Evolutionary conservation across 1,140 invertebrate species (phyloP).

Genomic region (Xylocopa sonorina): DNA sequence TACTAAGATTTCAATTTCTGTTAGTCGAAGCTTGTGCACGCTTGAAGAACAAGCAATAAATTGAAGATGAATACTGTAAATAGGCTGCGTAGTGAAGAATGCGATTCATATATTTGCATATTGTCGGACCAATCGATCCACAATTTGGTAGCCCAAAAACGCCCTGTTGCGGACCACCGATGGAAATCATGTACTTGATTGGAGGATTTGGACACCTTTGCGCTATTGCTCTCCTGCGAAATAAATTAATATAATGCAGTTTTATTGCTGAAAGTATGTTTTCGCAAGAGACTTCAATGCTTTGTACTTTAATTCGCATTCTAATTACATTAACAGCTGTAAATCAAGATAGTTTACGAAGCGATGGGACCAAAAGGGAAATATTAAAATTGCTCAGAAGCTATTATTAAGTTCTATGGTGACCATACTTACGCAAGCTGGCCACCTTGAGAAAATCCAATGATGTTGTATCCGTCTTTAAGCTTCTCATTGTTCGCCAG

Average conservation of each 20-base stretch:
- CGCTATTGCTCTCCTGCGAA: slow-evolving; percentile 92
- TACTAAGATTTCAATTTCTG: too few species aligned
- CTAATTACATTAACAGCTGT: background rate
- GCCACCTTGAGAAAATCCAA: slow-evolving; percentile 98
- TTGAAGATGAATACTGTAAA: slow-evolving; percentile 82
- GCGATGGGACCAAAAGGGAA: too few species aligned
- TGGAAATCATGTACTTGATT: slow-evolving; percentile 93
- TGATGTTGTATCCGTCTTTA: slow-evolving; percentile 94
- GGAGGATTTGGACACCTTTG: slow-evolving; percentile 93
- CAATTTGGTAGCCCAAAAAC: slow-evolving; percentile 93
- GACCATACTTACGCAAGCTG: slow-evolving; percentile 92
- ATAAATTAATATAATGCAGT: too few species aligned
- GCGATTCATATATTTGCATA: slow-evolving; percentile 91
- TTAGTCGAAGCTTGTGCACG: too few species aligned
- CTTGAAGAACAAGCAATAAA: too few species aligned
- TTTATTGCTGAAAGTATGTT: too few species aligned
- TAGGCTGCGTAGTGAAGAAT: slow-evolving; percentile 95
- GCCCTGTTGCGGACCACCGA: slow-evolving; percentile 99
- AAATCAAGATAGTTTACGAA: too few species aligned
- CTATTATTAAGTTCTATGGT: background rate
- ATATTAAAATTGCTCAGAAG: too few species aligned
- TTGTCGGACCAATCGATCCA: slow-evolving; percentile 84
- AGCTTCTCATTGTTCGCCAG: slow-evolving; percentile 89
- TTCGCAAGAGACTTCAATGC: too few species aligned
- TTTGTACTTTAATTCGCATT: too few species aligned